Percentiles rank a stretch among this genome's conserved stretches.
phyloP scores from a whole-genome alignment of 1,140 invertebrate species.

The Papilio helenus region DNA sequence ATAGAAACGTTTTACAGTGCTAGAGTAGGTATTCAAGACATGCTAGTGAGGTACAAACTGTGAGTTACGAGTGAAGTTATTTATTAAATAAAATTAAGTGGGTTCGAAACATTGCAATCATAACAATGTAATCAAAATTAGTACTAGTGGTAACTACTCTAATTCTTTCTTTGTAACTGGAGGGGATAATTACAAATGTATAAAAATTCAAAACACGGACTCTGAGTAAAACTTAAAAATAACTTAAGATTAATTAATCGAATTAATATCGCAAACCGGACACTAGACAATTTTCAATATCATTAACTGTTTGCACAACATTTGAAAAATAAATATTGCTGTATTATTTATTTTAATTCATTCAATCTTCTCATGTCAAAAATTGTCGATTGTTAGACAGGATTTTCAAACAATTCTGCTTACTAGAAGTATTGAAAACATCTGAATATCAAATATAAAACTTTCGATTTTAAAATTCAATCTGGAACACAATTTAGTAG shows the following conservation, averaged over 20 bases:
- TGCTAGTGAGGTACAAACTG: slow-evolving; percentile 76
- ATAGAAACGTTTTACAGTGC: slow-evolving; percentile 55
- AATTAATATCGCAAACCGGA: background rate
- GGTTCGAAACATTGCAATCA: slow-evolving; percentile 36
- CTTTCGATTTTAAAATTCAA: background rate
- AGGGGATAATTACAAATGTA: slow-evolving; percentile 21
- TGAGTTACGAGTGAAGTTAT: slow-evolving; percentile 73
- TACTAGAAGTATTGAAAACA: too few species aligned
- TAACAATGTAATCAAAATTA: slow-evolving; percentile 36
- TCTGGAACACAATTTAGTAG: background rate
- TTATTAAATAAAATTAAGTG: slow-evolving; percentile 54
- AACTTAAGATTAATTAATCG: slow-evolving; percentile 9
- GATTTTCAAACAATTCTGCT: too few species aligned
- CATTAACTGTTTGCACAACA: too few species aligned
- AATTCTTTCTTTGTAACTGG: slow-evolving; percentile 42
- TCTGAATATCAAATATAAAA: too few species aligned
- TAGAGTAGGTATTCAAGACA: slow-evolving; percentile 63
- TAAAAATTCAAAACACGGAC: slow-evolving; percentile 46
- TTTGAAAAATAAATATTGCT: too few species aligned
- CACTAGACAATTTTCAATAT: slow-evolving; percentile 20
- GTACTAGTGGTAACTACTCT: slow-evolving; percentile 38
- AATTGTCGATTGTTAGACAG: too few species aligned
- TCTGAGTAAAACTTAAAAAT: slow-evolving; percentile 50
- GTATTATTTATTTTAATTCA: too few species aligned
- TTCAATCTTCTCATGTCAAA: too few species aligned